These are phyloP conservation scores for Nothocercus julius DNA, from an alignment of 2,113 vertebrate genomes.

Conservation along the genomic window DNA sequence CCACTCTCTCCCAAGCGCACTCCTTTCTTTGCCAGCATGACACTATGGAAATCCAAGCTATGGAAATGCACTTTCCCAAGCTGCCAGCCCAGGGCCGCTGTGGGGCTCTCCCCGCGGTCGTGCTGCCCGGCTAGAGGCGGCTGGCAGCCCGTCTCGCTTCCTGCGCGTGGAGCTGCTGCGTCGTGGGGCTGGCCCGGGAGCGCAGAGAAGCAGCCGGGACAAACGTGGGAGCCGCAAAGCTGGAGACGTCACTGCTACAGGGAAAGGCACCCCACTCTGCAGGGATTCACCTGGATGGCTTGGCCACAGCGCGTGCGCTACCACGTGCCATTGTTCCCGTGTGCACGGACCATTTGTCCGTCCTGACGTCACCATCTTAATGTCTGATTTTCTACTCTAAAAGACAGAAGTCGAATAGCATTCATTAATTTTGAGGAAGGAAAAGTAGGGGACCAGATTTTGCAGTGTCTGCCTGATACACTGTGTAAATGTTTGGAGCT, in stretches of 20 bases:
- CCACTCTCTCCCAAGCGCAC: neutral
- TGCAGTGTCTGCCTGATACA: neutral
- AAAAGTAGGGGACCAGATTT: neutral
- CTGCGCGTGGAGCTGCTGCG: neutral
- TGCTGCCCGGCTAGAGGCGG: no score
- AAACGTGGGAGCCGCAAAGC: neutral
- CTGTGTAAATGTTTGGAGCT: accelerated
- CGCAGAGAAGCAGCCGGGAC: neutral
- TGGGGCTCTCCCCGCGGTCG: neutral
- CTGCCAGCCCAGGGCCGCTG: conserved; percentile 40
- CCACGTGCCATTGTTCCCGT: neutral
- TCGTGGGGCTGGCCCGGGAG: neutral
- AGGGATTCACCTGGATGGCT: neutral
- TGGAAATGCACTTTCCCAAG: conserved; percentile 43
- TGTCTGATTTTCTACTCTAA: neutral
- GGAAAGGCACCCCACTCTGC: neutral
- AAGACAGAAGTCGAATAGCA: neutral
- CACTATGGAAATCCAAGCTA: conserved; percentile 33
- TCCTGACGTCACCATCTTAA: neutral
- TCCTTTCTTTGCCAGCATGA: conserved; percentile 35
- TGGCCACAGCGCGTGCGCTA: neutral
- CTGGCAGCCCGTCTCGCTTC: neutral
- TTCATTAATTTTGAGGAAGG: neutral
- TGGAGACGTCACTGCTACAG: neutral
- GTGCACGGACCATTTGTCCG: neutral